Evolutionary conservation across 2,888 invertebrate genomes (phyloP).

Genomic region (Apoderus coryli): DNA sequence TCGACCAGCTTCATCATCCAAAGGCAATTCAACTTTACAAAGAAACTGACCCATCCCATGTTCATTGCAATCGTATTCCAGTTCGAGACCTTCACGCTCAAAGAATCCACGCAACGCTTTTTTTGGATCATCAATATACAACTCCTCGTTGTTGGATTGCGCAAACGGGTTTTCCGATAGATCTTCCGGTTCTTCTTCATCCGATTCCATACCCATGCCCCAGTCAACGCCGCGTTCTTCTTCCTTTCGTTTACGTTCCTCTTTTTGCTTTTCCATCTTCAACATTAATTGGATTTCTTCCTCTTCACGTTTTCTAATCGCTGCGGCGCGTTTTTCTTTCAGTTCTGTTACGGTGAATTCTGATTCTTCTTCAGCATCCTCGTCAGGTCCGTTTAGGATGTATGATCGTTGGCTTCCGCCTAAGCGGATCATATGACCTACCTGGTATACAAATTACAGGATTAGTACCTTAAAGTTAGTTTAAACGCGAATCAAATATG

Average conservation of each 20-base stretch:
- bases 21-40: conserved; percentile 69
- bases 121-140: conserved; percentile 89
- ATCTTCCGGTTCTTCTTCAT: conserved; percentile 76
- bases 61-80: conserved; percentile 78
- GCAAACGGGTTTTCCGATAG: conserved; percentile 74
- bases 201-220: conserved; percentile 83
- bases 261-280: conserved; percentile 37
- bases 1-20: conserved; percentile 64
- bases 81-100: conserved; percentile 76
- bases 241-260: conserved; percentile 37
- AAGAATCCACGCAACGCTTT: conserved; percentile 88
- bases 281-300: conserved; percentile 34
- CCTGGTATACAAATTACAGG: conserved; percentile 32
- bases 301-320: conserved; percentile 29
- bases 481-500: too few species aligned
- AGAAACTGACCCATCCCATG: conserved; percentile 68
- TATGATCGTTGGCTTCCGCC: conserved; percentile 76
- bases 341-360: conserved; percentile 64
- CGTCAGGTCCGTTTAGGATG: conserved; percentile 70
- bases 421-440: conserved; percentile 86
- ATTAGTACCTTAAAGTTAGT: too few species aligned
- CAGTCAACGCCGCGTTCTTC: conserved; percentile 71
- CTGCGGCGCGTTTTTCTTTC: conserved; percentile 36
- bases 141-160: conserved; percentile 65
- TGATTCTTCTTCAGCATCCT: conserved; percentile 77